Evolutionary conservation across 2,888 invertebrate genomes (phyloP).

Genomic region (Helobdella robusta): DNA sequence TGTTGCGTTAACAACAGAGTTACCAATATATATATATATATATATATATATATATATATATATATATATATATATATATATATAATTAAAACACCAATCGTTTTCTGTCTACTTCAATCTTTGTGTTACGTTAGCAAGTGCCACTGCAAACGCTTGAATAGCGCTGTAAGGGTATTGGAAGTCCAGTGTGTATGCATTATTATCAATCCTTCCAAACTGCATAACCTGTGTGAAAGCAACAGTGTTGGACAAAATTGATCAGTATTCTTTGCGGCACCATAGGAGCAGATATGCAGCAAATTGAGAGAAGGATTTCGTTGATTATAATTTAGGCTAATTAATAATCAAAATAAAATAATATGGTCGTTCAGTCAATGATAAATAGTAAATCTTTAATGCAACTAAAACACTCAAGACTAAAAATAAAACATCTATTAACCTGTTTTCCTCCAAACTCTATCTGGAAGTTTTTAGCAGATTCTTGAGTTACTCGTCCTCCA

Average conservation of each 20-base stretch:
- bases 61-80: constrained; percentile 1
- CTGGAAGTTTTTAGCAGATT: constrained; percentile 98
- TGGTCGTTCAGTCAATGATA: no score
- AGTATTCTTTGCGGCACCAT: no score
- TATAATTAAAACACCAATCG: no score
- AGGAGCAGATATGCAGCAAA: no score
- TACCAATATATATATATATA: background rate
- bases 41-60: constrained; percentile 1
- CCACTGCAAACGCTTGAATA: constrained; percentile 94
- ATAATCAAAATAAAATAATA: no score
- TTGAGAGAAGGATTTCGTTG: no score
- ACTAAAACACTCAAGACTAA: no score
- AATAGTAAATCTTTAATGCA: no score
- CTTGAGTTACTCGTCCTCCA: constrained; percentile 95
- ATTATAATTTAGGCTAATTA: no score
- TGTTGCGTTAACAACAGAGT: no score
- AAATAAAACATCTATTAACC: no score
- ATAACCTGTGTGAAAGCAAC: constrained; percentile 66
- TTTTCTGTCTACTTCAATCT: constrained; percentile 78
- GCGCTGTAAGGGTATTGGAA: constrained; percentile 98
- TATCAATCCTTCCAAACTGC: constrained; percentile 98
- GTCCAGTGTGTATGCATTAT: constrained; percentile 94
- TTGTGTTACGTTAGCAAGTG: constrained; percentile 89
- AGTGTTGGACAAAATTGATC: no score
- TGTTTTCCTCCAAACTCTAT: constrained; percentile 92